Evolutionary conservation across 2,888 invertebrate genomes (phyloP).

Genomic region (Venustoraphidia nigricollis): DNA sequence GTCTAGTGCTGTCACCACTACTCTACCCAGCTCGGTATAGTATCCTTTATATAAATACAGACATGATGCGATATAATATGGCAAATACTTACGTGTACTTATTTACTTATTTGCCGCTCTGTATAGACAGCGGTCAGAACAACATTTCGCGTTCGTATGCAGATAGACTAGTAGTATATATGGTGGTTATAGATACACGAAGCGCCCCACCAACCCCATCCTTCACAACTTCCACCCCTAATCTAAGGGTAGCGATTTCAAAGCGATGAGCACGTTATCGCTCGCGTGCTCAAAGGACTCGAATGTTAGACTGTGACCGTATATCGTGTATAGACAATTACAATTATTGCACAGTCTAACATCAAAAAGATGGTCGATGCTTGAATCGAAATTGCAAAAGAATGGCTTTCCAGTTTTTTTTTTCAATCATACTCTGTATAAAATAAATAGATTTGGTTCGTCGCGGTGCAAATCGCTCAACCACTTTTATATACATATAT

Average conservation of each 20-base stretch:
- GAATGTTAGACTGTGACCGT: conserved; percentile 16
- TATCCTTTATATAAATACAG: no score
- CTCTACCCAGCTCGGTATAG: no score
- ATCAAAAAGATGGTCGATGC: conserved; percentile 19
- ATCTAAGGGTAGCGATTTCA: conserved; percentile 18
- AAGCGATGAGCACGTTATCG: conserved; percentile 25
- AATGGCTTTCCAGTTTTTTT: conserved; percentile 16
- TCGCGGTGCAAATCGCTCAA: neutral
- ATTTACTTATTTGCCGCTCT: no score
- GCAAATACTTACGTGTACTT: no score
- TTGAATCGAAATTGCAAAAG: conserved; percentile 19
- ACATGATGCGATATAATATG: no score
- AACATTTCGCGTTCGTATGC: no score
- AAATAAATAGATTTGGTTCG: conserved; percentile 17
- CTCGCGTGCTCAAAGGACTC: conserved; percentile 14
- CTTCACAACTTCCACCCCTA: neutral
- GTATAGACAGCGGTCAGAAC: no score
- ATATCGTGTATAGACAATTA: neutral
- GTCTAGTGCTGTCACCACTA: no score
- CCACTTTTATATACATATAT: no score
- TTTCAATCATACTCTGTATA: conserved; percentile 19
- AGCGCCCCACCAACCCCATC: neutral
- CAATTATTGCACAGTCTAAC: conserved; percentile 15
- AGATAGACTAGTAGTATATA: no score
- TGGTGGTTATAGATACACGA: no score